Base-by-base conservation (phyloP, 2,797 vertebrate species). In the Helarctos malayanus region DNA sequence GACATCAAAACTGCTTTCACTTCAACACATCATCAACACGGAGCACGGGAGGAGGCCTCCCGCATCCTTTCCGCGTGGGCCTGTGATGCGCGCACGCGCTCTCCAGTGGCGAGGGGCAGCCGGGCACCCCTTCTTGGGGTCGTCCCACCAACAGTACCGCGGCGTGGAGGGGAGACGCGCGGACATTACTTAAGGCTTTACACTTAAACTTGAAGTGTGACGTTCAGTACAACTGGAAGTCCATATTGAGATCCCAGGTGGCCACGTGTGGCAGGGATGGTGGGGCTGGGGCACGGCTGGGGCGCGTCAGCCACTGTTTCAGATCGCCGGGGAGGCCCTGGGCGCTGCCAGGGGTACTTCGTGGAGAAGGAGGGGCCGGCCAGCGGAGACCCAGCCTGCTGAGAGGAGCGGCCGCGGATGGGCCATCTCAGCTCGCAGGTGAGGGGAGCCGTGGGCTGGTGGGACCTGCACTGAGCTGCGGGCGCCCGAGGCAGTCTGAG, bases 71-170 rank as follows among this genome's bases (percentile, higher is more conserved):
- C 45, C 8, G 4, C 29, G 15, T 4, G 3, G 71, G 41, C 41
- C 71, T 73, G 71, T 27, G 71, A 27, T 5, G n/a, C 7, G 0
- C 15, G 15, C 61, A 65, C 3, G 14, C 2, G 14, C 29, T 7
- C 27, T 61, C 29, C 10, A 7, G 16, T 0, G 65, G 16, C n/a
- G 18, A 35, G 65, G n/a, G 8, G 6, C 65, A 2, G 9, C n/a
- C n/a, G 4, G n/a, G 38, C 3, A 2, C 41, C 71, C 69, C 71
- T 47, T 25, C 41, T 75, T 14, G 0, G 19, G 80, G 1, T 16
- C 1, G 7, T 16, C 45, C 49, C 32, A 0, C 61, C 8, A 2
- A 1, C 3, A 23, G 18, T 0, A 3, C 8, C 14, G 27, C 10
- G 25, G 29, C 5, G 19, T 27, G 52, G 29, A 27, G 12, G 9